phyloP scores from a whole-genome alignment of 2,797 vertebrate genomes.

The Sebastes diaconus region DNA sequence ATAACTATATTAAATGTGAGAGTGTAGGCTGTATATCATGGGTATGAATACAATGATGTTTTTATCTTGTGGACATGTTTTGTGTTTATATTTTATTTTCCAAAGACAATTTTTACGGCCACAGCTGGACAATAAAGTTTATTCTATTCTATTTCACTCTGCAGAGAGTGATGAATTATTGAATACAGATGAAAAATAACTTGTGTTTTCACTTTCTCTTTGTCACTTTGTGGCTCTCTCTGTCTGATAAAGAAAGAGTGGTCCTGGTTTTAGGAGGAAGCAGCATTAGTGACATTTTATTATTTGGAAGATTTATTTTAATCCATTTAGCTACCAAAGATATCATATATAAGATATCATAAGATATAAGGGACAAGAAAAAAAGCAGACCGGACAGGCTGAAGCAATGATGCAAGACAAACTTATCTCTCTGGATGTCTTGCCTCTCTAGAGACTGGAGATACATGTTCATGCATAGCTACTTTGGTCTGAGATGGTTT shows the following conservation, averaged over 20 bases:
- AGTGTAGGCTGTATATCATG: background rate
- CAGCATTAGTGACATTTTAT: conserved; percentile 25
- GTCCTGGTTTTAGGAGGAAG: conserved; percentile 12
- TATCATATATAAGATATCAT: too few relatives aligned
- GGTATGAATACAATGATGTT: background rate
- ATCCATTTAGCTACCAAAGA: conserved; percentile 13
- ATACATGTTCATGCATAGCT: background rate
- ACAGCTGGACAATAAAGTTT: background rate
- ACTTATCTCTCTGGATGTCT: background rate
- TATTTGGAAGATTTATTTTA: conserved; percentile 49
- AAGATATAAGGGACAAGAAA: background rate
- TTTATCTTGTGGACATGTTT: background rate
- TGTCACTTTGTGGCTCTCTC: conserved; percentile 9
- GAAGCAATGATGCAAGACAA: conserved; percentile 2
- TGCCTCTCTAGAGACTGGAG: background rate
- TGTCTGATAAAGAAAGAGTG: conserved; percentile 35
- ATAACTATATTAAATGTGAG: background rate
- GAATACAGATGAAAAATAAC: conserved; percentile 22
- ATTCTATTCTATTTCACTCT: background rate
- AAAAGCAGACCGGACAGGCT: background rate
- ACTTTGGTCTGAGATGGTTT: conserved; percentile 5
- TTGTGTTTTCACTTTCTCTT: conserved; percentile 6
- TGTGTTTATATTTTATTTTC: background rate
- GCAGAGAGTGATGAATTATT: conserved; percentile 27
- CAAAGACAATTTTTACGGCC: background rate